Base-by-base conservation (phyloP, 2,113 vertebrate species). In the Maccullochella peelii region DNA sequence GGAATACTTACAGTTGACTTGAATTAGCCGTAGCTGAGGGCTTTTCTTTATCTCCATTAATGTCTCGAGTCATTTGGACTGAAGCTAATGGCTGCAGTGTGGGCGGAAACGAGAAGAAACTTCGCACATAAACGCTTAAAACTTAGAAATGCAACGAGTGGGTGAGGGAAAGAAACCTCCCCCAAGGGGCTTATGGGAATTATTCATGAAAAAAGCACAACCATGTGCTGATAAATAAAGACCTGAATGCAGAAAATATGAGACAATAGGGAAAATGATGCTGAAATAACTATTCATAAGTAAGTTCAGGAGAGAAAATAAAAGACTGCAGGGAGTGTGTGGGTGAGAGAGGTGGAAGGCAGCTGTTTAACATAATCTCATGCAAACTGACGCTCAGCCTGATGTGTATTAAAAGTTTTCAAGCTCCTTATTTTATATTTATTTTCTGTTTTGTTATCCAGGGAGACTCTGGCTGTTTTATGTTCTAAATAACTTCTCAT, bases 101-200 rank as follows among this genome's bases (percentile, higher is more conserved):
- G 76, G 83, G 88, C 81, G 54, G 69, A 52, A 83, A 75, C 23
- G 2, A 70, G 67, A 67, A 40, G 68, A 73, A 66, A 72, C 78
- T 42, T 62, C 58, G 50, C n/a, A 14, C 27, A 80, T 47, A 59
- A 58, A 74, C 1, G 30, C 70, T 79, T n/a, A 62, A 82, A 72
- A 44, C 65, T 8, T 2, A 4, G 36, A 66, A 67, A 73, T 14
- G 36, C 27, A 78, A 2, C 4, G 59, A 21, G 86, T 80, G 88
- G 83, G 76, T 1, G 84, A 85, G 16, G 14, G 20, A 44, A 47
- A 72, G 30, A 42, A 44, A 27, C n/a, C n/a, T n/a, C n/a, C n/a
- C 68, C 33, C 33, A 2, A 6, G 33, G 52, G 80, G 63, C 25
- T 83, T 7, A 10, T 49, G 47, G 74, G 71, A 69, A 76, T 69